Percentiles rank a stretch among this genome's conserved stretches.
phyloP scores from a whole-genome alignment of 2,113 vertebrate species.

The Dipodomys stephensi region DNA sequence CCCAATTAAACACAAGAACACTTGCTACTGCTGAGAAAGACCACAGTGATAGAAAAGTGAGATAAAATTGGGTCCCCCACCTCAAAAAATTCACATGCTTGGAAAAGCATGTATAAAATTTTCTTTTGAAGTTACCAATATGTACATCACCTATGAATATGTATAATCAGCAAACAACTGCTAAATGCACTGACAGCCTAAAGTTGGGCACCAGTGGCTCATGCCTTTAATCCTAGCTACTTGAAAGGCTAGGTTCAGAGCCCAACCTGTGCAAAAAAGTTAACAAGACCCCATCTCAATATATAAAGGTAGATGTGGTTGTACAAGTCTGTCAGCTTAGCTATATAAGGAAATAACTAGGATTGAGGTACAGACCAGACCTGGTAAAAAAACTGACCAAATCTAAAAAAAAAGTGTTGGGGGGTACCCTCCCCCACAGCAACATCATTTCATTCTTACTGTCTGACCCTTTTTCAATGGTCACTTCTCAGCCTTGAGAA shows the following conservation, averaged over 20 bases:
- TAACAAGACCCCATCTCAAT: too few relatives aligned
- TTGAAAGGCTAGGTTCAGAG: too few relatives aligned
- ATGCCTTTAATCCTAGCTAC: too few relatives aligned
- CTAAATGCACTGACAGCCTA: neutral
- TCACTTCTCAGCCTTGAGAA: neutral
- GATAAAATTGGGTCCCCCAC: neutral
- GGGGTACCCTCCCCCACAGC: too few relatives aligned
- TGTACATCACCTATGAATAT: neutral
- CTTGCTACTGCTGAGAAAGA: neutral
- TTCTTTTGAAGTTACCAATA: constrained; percentile 9
- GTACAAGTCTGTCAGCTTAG: too few relatives aligned
- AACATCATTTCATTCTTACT: neutral
- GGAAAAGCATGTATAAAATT: neutral
- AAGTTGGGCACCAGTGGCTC: too few relatives aligned
- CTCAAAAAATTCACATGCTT: neutral
- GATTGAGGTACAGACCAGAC: too few relatives aligned
- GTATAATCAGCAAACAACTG: neutral
- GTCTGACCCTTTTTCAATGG: neutral
- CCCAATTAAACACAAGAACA: neutral
- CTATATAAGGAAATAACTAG: too few relatives aligned
- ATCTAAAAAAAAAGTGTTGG: too few relatives aligned
- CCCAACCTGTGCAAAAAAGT: too few relatives aligned
- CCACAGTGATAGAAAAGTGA: neutral
- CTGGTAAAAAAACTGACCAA: too few relatives aligned
- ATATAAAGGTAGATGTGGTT: neutral